Evolutionary conservation across 2,888 invertebrate species (phyloP).

Genomic region (Drosophila stalkeri): DNA sequence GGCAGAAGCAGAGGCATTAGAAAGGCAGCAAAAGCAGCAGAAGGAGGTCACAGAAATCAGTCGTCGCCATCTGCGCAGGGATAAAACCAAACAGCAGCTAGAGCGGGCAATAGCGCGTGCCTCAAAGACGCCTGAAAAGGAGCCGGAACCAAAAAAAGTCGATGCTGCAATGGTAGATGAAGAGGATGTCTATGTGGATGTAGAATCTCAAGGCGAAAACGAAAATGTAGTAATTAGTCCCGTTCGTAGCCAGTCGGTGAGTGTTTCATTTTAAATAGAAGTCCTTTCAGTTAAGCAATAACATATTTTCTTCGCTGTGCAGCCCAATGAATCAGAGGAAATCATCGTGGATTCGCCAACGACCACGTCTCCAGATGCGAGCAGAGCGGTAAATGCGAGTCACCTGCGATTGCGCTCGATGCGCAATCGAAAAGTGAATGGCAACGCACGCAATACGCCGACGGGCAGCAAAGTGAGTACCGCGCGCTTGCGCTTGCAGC

Average conservation of each 20-base stretch:
- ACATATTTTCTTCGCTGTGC: not conserved
- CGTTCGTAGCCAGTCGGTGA: slow-evolving; percentile 32
- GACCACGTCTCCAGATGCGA: slow-evolving; percentile 12
- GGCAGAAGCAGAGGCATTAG: not conserved
- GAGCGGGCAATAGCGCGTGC: slow-evolving; percentile 37
- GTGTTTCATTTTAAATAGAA: not conserved
- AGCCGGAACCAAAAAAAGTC: not conserved
- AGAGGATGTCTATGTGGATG: not conserved
- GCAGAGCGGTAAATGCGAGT: slow-evolving; percentile 11
- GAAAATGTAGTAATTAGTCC: not conserved
- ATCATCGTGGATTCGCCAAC: slow-evolving; percentile 80
- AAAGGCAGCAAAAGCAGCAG: slow-evolving; percentile 9
- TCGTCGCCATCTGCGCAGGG: slow-evolving; percentile 35
- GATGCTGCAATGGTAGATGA: not conserved
- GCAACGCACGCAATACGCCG: slow-evolving; percentile 23
- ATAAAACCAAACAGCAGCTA: slow-evolving; percentile 34
- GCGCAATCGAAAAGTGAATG: slow-evolving; percentile 48
- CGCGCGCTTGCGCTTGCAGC: slow-evolving; percentile 61
- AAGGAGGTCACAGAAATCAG: slow-evolving; percentile 36
- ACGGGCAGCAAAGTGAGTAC: slow-evolving; percentile 71
- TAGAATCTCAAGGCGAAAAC: not conserved
- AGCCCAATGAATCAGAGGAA: slow-evolving; percentile 79
- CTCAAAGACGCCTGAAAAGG: slow-evolving; percentile 47
- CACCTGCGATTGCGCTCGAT: slow-evolving; percentile 58
- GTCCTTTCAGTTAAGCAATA: not conserved